Evolutionary conservation across 2,113 vertebrate genomes (phyloP).

Genomic region (Antigone vipio): DNA sequence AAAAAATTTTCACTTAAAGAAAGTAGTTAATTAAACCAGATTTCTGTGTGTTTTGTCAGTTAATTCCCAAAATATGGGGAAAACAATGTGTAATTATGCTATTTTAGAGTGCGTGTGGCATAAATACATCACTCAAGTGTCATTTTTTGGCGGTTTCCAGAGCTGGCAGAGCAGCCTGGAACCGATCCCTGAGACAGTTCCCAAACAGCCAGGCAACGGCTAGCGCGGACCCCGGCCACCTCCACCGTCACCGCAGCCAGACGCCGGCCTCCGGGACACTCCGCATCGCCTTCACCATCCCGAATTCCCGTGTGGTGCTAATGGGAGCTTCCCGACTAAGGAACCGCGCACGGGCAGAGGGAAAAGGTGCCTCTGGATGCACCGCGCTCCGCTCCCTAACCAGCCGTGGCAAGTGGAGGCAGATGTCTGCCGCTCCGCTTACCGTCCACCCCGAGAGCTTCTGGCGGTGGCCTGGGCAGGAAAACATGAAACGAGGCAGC

Average conservation of each 20-base stretch:
- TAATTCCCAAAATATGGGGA: neutral
- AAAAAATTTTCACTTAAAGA: neutral
- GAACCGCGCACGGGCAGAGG: neutral
- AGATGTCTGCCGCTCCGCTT: neutral
- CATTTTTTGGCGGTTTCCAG: neutral
- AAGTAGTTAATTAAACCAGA: neutral
- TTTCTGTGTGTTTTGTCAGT: neutral
- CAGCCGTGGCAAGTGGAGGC: neutral
- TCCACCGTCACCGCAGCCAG: neutral
- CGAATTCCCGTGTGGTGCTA: neutral
- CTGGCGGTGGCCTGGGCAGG: neutral
- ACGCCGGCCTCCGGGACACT: fast-evolving
- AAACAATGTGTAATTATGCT: neutral
- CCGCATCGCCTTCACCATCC: neutral
- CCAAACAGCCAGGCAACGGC: fast-evolving
- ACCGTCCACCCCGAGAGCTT: neutral
- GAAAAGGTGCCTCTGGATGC: neutral
- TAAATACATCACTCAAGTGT: neutral
- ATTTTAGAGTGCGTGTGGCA: neutral
- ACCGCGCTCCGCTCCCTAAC: neutral
- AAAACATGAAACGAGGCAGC: neutral
- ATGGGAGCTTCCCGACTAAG: neutral
- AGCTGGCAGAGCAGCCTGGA: neutral
- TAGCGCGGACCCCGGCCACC: fast-evolving
- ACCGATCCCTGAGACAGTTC: neutral